A percentile compares a stretch with the other conserved stretches of the same genome.
phyloP scores from a whole-genome alignment of 2,113 vertebrate genomes.

The Psittacara wagleri region DNA sequence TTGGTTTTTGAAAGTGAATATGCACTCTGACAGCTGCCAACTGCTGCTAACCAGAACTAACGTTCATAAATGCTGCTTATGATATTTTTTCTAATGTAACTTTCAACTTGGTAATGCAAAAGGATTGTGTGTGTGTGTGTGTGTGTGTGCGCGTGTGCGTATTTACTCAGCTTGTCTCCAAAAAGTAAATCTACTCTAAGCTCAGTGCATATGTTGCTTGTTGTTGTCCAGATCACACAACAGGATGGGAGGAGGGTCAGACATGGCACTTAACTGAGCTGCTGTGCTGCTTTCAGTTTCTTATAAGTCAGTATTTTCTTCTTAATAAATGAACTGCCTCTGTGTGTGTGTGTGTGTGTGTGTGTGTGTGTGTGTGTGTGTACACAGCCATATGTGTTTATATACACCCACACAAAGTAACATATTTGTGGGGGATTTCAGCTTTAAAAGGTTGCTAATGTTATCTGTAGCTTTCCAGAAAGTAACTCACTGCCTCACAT shows the following conservation, averaged over 20 bases:
- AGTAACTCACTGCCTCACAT: neutral
- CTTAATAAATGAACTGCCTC: neutral
- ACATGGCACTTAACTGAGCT: neutral
- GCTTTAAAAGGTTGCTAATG: neutral
- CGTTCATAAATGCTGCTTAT: neutral
- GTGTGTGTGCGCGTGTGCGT: neutral
- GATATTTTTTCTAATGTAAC: neutral
- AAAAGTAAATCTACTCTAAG: conserved; percentile 3
- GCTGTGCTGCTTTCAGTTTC: neutral
- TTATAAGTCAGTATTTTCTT: neutral
- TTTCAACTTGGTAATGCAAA: neutral
- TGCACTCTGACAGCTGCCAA: neutral
- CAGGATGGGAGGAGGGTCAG: neutral
- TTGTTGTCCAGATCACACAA: neutral
- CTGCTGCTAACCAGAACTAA: neutral
- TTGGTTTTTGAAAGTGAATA: neutral
- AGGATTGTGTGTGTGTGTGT: neutral
- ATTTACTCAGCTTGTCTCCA: conserved; percentile 34
- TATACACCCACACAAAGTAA: neutral
- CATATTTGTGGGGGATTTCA: neutral
- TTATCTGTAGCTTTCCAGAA: neutral
- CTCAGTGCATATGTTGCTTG: neutral
- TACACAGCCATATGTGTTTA: neutral
- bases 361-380: neutral
- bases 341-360: neutral